These are phyloP conservation scores for Chromoteleia sp. DNA, from an alignment of 2,888 invertebrate genomes.

Conservation along the genomic window DNA sequence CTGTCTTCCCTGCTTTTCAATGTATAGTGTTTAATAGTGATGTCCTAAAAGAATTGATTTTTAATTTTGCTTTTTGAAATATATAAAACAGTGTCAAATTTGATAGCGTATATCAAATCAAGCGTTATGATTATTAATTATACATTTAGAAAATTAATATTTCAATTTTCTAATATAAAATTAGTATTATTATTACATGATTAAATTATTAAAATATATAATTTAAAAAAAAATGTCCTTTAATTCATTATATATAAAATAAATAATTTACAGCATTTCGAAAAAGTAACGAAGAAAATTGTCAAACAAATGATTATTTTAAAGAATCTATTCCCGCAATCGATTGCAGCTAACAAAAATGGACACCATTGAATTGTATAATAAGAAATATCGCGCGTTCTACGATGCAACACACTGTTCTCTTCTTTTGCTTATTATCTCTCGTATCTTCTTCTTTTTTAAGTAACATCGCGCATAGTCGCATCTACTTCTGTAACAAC, in stretches of 20 bases:
- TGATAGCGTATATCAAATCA: conserved; percentile 6
- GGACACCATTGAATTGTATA: conserved; percentile 22
- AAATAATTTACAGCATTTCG: no score
- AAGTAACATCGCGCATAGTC: conserved; percentile 65
- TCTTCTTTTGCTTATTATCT: conserved; percentile 38
- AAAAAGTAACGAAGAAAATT: not conserved
- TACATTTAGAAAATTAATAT: not conserved
- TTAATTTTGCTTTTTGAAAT: not conserved
- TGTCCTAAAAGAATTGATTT: conserved; percentile 24
- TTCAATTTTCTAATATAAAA: no score
- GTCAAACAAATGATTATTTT: not conserved
- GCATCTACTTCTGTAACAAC: conserved; percentile 72
- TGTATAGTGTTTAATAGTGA: conserved; percentile 24
- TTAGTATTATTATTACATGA: no score
- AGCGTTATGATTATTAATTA: not conserved
- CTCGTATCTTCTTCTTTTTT: conserved; percentile 36
- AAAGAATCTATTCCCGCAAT: conserved; percentile 23
- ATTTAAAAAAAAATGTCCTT: not conserved
- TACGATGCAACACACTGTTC: conserved; percentile 16
- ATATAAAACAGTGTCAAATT: conserved; percentile 10
- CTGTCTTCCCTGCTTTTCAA: conserved; percentile 12
- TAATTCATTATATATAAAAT: not conserved
- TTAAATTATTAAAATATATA: not conserved
- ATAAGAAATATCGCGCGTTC: conserved; percentile 29
- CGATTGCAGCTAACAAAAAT: conserved; percentile 6